Evolutionary conservation across 2,113 vertebrate genomes (phyloP).

Genomic region (Serinus canaria): DNA sequence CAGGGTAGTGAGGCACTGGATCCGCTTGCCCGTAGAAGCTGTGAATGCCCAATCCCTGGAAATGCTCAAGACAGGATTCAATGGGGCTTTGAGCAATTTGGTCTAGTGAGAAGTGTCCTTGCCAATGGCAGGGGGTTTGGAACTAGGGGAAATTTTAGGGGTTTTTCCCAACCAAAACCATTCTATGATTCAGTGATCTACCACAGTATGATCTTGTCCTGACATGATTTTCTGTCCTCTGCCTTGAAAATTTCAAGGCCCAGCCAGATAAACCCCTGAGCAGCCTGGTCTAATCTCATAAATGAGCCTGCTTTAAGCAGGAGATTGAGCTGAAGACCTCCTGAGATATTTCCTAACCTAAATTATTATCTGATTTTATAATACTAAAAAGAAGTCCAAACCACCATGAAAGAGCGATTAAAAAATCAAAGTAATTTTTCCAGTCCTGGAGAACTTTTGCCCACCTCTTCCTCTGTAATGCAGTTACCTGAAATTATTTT

Average conservation of each 20-base stretch:
- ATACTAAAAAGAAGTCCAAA: background rate
- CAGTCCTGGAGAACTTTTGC: background rate
- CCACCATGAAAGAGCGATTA: rapidly evolving
- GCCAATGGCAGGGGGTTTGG: background rate
- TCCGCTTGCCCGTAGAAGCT: background rate
- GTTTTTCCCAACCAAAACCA: background rate
- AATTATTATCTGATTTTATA: background rate
- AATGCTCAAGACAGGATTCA: background rate
- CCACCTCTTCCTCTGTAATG: background rate
- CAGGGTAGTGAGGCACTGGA: background rate
- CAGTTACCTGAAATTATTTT: background rate
- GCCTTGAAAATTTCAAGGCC: background rate
- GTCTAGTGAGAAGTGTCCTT: background rate
- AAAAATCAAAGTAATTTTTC: background rate
- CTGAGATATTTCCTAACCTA: background rate
- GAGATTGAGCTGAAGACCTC: background rate
- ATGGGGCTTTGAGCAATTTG: background rate
- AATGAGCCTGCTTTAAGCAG: background rate
- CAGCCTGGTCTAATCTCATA: background rate
- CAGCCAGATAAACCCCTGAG: background rate
- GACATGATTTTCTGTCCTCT: background rate
- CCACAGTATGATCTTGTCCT: background rate
- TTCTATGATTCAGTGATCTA: background rate
- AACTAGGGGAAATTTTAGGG: background rate
- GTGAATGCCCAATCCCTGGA: background rate